These are phyloP conservation scores for Lethenteron reissneri DNA, from an alignment of 2,113 vertebrate species.

Conservation along the genomic window DNA sequence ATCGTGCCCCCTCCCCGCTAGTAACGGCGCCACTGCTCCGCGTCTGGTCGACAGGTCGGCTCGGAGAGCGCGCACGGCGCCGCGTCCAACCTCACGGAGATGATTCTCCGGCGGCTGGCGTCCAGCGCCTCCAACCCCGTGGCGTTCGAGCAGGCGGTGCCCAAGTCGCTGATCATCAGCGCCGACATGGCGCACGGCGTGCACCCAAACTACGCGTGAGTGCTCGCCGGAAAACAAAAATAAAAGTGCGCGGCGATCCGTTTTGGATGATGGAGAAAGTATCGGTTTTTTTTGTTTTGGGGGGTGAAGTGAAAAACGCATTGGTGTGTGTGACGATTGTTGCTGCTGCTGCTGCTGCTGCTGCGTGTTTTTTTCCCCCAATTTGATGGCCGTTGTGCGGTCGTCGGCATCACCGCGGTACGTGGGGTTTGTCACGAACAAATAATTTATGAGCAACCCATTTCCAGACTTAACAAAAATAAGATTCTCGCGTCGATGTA, in stretches of 20 bases:
- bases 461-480: too few species aligned
- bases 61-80: conserved; percentile 79
- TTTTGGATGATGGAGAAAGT: neutral
- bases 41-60: conserved; percentile 37
- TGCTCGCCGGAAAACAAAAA: conserved; percentile 12
- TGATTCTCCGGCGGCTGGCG: conserved; percentile 60
- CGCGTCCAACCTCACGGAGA: conserved; percentile 61
- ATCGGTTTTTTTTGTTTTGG: neutral
- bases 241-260: neutral
- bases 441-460: too few species aligned
- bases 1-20: too few species aligned
- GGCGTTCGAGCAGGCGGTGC: conserved; percentile 64
- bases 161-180: conserved; percentile 85
- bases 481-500: too few species aligned
- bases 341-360: too few species aligned
- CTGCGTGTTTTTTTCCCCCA: too few species aligned
- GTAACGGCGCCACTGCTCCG: too few species aligned
- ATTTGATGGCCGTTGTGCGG: too few species aligned
- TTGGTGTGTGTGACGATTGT: too few species aligned
- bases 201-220: conserved; percentile 87
- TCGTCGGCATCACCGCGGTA: too few species aligned
- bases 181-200: conserved; percentile 86
- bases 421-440: too few species aligned
- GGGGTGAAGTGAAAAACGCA: too few species aligned
- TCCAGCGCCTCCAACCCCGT: conserved; percentile 35